Evolutionary conservation across 2,888 invertebrate genomes (phyloP).

Genomic region (Drosophila mimica): DNA sequence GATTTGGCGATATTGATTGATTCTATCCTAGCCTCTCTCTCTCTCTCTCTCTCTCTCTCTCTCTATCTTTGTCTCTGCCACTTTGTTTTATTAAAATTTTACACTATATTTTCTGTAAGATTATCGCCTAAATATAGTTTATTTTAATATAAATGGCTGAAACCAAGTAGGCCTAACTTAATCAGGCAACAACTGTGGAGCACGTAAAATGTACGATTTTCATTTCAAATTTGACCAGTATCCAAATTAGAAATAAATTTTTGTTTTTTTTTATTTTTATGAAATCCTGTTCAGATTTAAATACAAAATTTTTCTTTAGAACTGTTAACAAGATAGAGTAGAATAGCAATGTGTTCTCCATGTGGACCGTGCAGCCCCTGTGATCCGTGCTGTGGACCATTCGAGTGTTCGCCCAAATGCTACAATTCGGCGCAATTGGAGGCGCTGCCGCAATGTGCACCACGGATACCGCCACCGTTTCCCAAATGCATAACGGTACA

Average conservation of each 20-base stretch:
- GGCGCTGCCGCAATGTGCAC: constrained; percentile 81
- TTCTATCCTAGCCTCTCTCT: neutral
- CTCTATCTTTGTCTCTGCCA: neutral
- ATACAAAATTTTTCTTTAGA: constrained; percentile 21
- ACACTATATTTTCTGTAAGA: no score
- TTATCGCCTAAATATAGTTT: neutral
- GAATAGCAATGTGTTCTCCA: constrained; percentile 27
- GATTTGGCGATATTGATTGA: neutral
- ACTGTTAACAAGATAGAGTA: neutral
- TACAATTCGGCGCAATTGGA: constrained; percentile 66
- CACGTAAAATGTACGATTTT: neutral
- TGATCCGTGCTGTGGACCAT: constrained; percentile 29
- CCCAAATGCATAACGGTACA: constrained; percentile 34
- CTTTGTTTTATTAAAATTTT: neutral
- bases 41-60: neutral
- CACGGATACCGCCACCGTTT: constrained; percentile 78
- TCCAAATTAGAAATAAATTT: constrained; percentile 27
- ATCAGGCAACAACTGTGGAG: constrained; percentile 1
- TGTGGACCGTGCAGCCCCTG: constrained; percentile 30
- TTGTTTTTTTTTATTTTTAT: neutral
- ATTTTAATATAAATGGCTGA: neutral
- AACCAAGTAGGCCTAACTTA: constrained; percentile 17
- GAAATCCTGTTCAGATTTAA: constrained; percentile 6
- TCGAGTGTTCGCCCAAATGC: constrained; percentile 28
- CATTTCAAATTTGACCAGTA: constrained; percentile 31